Evolutionary conservation across 2,113 vertebrate genomes (phyloP).

Genomic region (Austrofundulus limnaeus): DNA sequence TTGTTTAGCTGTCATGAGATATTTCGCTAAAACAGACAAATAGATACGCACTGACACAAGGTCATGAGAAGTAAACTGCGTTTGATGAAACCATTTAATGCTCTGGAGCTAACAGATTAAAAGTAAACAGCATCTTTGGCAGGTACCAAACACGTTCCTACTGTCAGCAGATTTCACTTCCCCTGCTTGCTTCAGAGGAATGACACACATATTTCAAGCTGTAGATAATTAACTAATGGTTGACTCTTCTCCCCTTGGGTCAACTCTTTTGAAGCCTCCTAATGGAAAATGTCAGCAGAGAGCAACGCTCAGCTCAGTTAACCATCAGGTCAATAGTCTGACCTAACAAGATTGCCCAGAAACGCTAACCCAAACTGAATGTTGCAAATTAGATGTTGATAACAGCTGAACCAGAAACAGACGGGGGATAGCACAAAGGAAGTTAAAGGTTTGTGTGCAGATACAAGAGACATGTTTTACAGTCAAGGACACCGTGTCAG

Average conservation of each 20-base stretch:
- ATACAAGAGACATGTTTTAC: neutral
- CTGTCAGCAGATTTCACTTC: conserved; percentile 20
- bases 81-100: neutral
- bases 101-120: neutral
- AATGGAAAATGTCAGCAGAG: conserved; percentile 22
- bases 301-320: too few species aligned
- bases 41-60: too few species aligned
- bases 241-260: conserved; percentile 11
- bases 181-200: conserved; percentile 7
- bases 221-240: conserved; percentile 64
- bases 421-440: neutral
- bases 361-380: neutral
- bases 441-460: conserved; percentile 4
- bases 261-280: conserved; percentile 4
- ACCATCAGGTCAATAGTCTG: conserved; percentile 35
- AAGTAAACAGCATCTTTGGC: neutral
- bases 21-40: too few species aligned
- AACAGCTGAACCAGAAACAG: too few species aligned
- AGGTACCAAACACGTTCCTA: conserved; percentile 14
- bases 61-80: neutral
- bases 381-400: neutral
- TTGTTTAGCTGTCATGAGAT: too few species aligned
- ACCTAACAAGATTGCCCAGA: conserved; percentile 24
- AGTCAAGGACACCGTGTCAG: neutral
- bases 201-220: conserved; percentile 25